These are phyloP conservation scores for Terrapene triunguis DNA, from an alignment of 2,113 vertebrate genomes.

Conservation along the genomic window DNA sequence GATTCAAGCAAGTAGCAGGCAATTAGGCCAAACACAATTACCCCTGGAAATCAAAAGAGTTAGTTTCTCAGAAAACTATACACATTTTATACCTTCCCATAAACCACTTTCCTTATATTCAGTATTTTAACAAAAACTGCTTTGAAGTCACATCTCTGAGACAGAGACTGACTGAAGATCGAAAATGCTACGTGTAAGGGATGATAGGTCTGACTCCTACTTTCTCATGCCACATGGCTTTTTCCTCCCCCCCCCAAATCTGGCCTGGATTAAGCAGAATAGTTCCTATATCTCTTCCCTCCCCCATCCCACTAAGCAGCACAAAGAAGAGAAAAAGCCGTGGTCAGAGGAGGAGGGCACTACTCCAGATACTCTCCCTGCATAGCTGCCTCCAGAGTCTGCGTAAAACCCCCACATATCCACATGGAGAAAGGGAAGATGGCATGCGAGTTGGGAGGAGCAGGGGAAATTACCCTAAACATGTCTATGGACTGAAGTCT, in stretches of 20 bases:
- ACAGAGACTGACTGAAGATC: neutral
- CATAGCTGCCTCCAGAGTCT: neutral
- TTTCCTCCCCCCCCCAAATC: neutral
- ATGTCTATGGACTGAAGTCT: neutral
- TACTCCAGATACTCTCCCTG: neutral
- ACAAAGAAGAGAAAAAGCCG: neutral
- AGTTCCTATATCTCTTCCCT: neutral
- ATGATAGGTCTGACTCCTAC: neutral
- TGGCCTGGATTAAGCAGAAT: neutral
- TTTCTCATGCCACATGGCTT: neutral
- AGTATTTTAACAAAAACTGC: neutral
- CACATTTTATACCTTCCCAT: neutral
- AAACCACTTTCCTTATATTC: neutral
- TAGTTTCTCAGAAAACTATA: neutral
- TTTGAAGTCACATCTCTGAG: neutral
- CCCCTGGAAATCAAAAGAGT: neutral
- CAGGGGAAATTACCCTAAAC: neutral
- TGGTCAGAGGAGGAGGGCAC: fast-evolving
- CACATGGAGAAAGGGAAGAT: fast-evolving
- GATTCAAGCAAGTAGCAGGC: neutral
- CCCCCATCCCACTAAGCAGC: neutral
- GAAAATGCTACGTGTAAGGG: neutral
- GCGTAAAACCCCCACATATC: fast-evolving
- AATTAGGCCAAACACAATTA: neutral
- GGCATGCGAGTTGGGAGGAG: neutral